Percentiles rank a stretch among this genome's conserved stretches.
These are phyloP conservation scores for Psettodes erumei DNA, from an alignment of 2,113 vertebrate species.

Conservation along the genomic window DNA sequence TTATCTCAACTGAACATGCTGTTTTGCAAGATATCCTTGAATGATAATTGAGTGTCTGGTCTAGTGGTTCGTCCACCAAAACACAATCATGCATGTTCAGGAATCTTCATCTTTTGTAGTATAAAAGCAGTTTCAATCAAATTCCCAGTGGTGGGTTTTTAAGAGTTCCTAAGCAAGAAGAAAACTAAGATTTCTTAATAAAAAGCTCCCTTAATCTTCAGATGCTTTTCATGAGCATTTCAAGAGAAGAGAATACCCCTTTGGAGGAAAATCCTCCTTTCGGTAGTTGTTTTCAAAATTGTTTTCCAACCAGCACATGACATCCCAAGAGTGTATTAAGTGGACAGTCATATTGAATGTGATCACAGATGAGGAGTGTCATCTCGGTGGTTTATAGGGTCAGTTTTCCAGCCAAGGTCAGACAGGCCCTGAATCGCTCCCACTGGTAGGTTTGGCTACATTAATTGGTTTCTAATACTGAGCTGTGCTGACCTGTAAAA, in stretches of 20 bases:
- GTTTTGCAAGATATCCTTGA: conserved; percentile 64
- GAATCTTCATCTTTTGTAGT: conserved; percentile 54
- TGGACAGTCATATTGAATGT: conserved; percentile 14
- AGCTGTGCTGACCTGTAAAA: conserved; percentile 34
- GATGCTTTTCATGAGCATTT: conserved; percentile 3
- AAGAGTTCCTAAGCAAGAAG: conserved; percentile 28
- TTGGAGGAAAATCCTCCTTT: conserved; percentile 24
- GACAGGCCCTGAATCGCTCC: conserved; percentile 34
- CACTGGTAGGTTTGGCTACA: conserved; percentile 36
- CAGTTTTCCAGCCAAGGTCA: conserved; percentile 48
- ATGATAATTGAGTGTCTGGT: conserved; percentile 55
- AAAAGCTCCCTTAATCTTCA: conserved; percentile 44
- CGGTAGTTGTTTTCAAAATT: conserved; percentile 38
- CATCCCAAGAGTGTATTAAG: conserved; percentile 49
- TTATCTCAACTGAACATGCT: conserved; percentile 59
- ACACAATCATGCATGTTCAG: not conserved
- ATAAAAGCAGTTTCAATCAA: conserved; percentile 63
- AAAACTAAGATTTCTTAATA: conserved; percentile 38
- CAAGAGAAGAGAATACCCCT: conserved; percentile 6
- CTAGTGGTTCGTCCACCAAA: conserved; percentile 17
- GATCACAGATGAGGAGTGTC: conserved; percentile 36
- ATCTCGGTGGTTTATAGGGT: conserved; percentile 40
- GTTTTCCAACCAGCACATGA: conserved; percentile 46
- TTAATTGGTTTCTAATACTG: conserved; percentile 56
- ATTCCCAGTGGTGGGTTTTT: conserved; percentile 54